phyloP scores from a whole-genome alignment of 2,797 vertebrate species.

The Apodemus agrarius region DNA sequence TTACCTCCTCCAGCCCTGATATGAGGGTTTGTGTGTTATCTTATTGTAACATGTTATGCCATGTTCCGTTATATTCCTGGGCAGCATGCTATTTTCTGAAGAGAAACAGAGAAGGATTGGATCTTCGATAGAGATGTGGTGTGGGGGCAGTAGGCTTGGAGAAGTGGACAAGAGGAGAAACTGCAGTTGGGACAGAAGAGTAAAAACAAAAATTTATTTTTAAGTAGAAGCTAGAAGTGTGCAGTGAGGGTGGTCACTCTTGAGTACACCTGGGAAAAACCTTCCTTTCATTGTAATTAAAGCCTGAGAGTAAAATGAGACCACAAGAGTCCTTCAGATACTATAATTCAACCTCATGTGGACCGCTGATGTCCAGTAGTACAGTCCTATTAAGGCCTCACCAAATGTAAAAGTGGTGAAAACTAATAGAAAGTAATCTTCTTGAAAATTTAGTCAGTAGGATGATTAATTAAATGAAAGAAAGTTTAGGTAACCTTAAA shows the following conservation, averaged over 20 bases:
- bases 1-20: no score
- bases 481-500: constrained; percentile 53
- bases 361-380: constrained; percentile 59
- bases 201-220: neutral
- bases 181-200: neutral
- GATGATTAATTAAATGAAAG: constrained; percentile 81
- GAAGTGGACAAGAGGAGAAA: neutral
- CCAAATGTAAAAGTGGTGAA: constrained; percentile 69
- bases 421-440: constrained; percentile 58
- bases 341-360: constrained; percentile 71
- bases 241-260: constrained; percentile 42
- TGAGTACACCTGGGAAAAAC: constrained; percentile 4
- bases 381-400: constrained; percentile 73
- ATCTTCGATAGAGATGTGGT: no score
- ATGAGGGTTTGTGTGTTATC: neutral
- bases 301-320: neutral
- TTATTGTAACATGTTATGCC: neutral
- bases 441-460: constrained; percentile 75
- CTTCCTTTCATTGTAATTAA: constrained; percentile 57
- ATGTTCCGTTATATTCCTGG: neutral
- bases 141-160: neutral
- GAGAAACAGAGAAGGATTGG: neutral
- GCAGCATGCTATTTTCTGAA: neutral
- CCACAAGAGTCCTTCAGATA: constrained; percentile 26
- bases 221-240: neutral